Evolutionary conservation across 2,888 invertebrate genomes (phyloP).

Genomic region (Ypsolopha sequella): DNA sequence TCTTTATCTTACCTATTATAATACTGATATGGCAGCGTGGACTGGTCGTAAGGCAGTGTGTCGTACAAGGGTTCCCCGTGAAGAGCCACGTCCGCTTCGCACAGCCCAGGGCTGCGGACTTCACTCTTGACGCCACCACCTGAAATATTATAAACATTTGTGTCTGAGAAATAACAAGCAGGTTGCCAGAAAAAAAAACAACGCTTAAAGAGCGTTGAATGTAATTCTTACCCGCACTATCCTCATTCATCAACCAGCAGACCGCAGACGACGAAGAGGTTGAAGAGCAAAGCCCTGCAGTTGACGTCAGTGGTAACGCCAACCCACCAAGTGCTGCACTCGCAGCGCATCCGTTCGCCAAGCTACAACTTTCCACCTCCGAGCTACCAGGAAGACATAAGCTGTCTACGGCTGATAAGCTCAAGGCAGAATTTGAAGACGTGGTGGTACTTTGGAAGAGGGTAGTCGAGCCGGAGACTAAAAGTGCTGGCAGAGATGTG

Average conservation of each 20-base stretch:
- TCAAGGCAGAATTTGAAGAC: slow-evolving; percentile 31
- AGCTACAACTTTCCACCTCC: slow-evolving; percentile 45
- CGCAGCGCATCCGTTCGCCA: slow-evolving; percentile 57
- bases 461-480: slow-evolving; percentile 55
- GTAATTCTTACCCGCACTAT: slow-evolving; percentile 48
- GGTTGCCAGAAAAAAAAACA: too few relatives aligned
- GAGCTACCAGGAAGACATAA: slow-evolving; percentile 32
- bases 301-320: slow-evolving; percentile 50
- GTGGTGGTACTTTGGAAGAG: slow-evolving; percentile 52
- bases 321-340: slow-evolving; percentile 37
- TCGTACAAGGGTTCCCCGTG: slow-evolving; percentile 50
- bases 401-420: slow-evolving; percentile 37
- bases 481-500: slow-evolving; percentile 42
- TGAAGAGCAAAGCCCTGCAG: slow-evolving; percentile 46
- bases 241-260: slow-evolving; percentile 70
- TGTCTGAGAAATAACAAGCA: too few relatives aligned
- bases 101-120: slow-evolving; percentile 77
- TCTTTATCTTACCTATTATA: slow-evolving; percentile 74
- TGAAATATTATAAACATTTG: too few relatives aligned
- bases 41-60: slow-evolving; percentile 63
- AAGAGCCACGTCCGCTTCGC: slow-evolving; percentile 66
- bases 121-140: slow-evolving; percentile 76
- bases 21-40: slow-evolving; percentile 77
- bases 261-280: slow-evolving; percentile 59
- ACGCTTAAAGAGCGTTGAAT: too few relatives aligned